Conservation (phyloP, 2,113 vertebrate species). For the Trachemys scripta region DNA sequence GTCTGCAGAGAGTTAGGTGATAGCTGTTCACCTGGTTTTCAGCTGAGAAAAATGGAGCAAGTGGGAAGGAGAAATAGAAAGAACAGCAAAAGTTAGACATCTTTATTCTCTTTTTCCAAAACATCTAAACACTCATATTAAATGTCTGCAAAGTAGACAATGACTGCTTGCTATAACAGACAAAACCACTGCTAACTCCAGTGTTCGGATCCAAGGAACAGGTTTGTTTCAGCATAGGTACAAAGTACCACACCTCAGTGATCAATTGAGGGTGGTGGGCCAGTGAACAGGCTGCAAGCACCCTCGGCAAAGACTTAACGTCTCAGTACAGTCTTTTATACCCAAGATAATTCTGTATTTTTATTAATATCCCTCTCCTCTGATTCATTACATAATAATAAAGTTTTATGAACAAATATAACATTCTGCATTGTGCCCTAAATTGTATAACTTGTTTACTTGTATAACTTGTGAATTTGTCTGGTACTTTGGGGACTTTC, state of each 20-base stretch:
- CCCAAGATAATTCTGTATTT: not conserved
- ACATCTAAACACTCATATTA: not conserved
- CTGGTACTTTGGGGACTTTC: not conserved
- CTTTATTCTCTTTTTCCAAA: too few relatives aligned
- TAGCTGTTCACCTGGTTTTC: too few relatives aligned
- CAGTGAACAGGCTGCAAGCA: not conserved
- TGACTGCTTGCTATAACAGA: not conserved
- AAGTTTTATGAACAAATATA: not conserved
- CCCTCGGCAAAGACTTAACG: not conserved
- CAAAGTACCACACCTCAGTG: not conserved
- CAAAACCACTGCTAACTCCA: not conserved
- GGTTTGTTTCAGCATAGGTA: not conserved
- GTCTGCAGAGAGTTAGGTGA: too few relatives aligned
- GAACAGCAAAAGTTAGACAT: too few relatives aligned
- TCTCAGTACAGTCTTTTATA: not conserved
- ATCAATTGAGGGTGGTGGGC: not conserved
- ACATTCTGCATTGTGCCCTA: not conserved
- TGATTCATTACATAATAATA: not conserved
- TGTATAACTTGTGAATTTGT: not conserved
- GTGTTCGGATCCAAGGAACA: not conserved
- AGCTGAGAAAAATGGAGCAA: too few relatives aligned
- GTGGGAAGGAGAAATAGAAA: too few relatives aligned
- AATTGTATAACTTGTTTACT: not conserved
- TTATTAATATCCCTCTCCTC: not conserved
- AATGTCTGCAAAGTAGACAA: not conserved